phyloP scores from a whole-genome alignment of 2,797 vertebrate species.

The Coregonus sp. region DNA sequence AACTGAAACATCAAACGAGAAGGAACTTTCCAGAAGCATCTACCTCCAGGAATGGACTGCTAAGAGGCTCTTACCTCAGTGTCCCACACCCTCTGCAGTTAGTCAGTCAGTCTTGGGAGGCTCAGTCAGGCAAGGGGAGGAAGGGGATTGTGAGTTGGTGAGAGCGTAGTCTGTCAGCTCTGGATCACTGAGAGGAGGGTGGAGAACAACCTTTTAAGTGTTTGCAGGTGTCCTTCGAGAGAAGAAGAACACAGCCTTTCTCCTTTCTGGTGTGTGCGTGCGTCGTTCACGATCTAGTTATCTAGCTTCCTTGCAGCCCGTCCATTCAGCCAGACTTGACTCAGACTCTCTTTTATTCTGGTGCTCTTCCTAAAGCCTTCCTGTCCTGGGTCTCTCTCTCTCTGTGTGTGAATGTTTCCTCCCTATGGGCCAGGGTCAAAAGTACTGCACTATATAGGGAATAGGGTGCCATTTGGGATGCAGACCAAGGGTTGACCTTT shows the following conservation, averaged over 20 bases:
- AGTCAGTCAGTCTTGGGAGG: neutral
- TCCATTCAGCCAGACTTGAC: constrained; percentile 13
- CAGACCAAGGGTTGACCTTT: neutral
- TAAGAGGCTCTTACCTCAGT: neutral
- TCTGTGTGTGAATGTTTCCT: constrained; percentile 4
- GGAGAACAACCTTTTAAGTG: constrained; percentile 50
- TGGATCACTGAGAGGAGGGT: constrained; percentile 37
- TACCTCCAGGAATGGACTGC: neutral
- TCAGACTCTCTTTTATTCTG: constrained; percentile 30
- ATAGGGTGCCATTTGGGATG: neutral
- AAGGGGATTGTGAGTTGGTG: constrained; percentile 12
- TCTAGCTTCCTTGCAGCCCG: neutral
- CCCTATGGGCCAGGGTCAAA: neutral
- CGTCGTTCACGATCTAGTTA: neutral
- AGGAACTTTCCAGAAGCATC: constrained; percentile 11
- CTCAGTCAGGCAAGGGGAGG: too few species aligned
- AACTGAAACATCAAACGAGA: constrained; percentile 10
- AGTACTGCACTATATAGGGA: neutral
- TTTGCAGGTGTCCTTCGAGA: constrained; percentile 58
- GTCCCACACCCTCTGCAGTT: neutral
- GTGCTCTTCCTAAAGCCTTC: constrained; percentile 9
- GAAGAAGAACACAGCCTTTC: constrained; percentile 1
- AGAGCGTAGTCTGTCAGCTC: constrained; percentile 47
- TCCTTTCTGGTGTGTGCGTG: constrained; percentile 7
- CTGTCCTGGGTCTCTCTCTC: constrained; percentile 10